phyloP scores from a whole-genome alignment of 1,140 invertebrate genomes.

The Drosophila leontia region DNA sequence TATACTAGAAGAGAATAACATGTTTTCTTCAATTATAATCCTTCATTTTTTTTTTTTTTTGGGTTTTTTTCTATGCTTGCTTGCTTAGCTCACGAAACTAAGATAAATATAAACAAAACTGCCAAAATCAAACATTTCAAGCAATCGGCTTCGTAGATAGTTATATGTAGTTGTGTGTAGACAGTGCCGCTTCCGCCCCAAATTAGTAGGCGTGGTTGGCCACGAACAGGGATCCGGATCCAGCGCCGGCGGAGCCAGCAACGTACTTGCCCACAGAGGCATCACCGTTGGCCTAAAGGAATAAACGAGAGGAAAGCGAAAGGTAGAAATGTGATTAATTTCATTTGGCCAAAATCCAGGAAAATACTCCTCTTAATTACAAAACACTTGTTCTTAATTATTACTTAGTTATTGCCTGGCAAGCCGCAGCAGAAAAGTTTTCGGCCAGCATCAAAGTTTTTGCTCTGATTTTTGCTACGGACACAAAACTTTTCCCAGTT shows the following conservation, averaged over 20 bases:
- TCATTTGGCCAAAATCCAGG: conserved; percentile 7
- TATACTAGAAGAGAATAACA: conserved; percentile 44
- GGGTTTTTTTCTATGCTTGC: conserved; percentile 53
- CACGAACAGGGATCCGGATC: conserved; percentile 94
- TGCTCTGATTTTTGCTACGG: conserved; percentile 31
- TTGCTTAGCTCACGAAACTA: conserved; percentile 67
- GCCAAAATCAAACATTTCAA: conserved; percentile 42
- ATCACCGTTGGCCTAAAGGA: conserved; percentile 93
- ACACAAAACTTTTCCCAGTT: conserved; percentile 40
- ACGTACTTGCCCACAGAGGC: conserved; percentile 95
- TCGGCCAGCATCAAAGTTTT: conserved; percentile 34
- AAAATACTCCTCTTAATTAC: conserved; percentile 29
- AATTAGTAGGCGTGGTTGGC: conserved; percentile 95
- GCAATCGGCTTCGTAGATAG: conserved; percentile 58
- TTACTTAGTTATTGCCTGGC: conserved; percentile 30
- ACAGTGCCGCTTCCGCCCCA: not conserved
- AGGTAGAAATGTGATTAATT: conserved; percentile 45
- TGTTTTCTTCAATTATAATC: conserved; percentile 40
- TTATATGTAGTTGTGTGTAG: conserved; percentile 38
- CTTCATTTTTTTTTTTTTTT: conserved; percentile 52
- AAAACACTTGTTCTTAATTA: conserved; percentile 33
- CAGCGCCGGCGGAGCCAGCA: conserved; percentile 92
- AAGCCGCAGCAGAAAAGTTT: conserved; percentile 32
- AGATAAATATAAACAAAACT: conserved; percentile 67
- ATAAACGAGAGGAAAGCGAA: not conserved